Percentiles rank a stretch among this genome's conserved stretches.
phyloP scores from a whole-genome alignment of 2,797 vertebrate genomes.

The Propithecus deckenii region DNA sequence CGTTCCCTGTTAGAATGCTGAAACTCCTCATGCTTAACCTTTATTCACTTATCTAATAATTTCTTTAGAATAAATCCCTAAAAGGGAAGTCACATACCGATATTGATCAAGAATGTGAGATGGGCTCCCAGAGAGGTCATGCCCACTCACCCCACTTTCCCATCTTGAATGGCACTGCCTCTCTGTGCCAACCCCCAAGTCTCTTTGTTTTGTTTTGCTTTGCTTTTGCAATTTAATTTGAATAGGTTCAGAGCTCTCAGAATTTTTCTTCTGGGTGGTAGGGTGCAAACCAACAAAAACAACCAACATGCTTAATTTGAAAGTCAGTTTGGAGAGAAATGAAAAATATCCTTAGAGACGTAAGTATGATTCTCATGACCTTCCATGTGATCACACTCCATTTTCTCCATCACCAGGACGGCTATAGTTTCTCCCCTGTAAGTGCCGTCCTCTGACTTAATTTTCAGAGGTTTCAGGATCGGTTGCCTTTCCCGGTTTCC shows the following conservation, averaged over 20 bases:
- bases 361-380: not conserved
- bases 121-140: not conserved
- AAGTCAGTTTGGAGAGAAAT: not conserved
- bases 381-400: not conserved
- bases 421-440: not conserved
- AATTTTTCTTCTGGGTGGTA: not conserved
- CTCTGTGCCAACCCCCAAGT: not conserved
- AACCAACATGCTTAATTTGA: not conserved
- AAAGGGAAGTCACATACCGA: not conserved
- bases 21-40: not conserved
- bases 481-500: constrained; percentile 55
- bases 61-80: not conserved
- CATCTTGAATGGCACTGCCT: not conserved
- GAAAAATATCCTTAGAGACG: not conserved
- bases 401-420: not conserved
- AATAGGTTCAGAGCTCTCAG: not conserved
- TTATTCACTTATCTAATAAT: not conserved
- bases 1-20: not conserved
- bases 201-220: constrained; percentile 26
- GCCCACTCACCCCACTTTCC: not conserved
- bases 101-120: not conserved
- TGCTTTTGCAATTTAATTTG: not conserved
- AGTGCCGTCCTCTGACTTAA: not conserved
- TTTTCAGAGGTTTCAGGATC: not conserved
- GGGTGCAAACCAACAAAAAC: not conserved